These are phyloP conservation scores for Neotoma lepida DNA, from an alignment of 2,113 vertebrate genomes.

Conservation along the genomic window DNA sequence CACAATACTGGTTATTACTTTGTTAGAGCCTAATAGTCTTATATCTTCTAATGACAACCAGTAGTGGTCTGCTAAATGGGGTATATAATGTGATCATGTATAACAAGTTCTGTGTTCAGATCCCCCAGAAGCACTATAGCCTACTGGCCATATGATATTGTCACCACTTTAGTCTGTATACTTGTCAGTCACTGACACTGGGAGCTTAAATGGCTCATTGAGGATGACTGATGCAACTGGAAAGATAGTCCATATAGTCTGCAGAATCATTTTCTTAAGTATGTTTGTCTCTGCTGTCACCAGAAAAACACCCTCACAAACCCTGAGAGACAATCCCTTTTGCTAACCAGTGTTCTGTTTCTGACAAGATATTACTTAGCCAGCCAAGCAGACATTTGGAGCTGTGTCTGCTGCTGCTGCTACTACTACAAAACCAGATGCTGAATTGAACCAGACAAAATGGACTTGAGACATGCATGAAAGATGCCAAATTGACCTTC, in stretches of 20 bases:
- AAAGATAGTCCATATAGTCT: not conserved
- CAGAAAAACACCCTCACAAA: not conserved
- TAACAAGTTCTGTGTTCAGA: not conserved
- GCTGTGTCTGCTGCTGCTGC: not conserved
- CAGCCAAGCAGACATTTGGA: not conserved
- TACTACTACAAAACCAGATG: not conserved
- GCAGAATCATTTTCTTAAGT: not conserved
- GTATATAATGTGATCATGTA: not conserved
- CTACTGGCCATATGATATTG: not conserved
- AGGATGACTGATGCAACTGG: not conserved
- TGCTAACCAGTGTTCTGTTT: not conserved
- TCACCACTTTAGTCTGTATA: not conserved
- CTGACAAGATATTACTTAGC: not conserved
- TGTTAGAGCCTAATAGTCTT: constrained; percentile 1
- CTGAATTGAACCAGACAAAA: not conserved
- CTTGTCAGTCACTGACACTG: not conserved
- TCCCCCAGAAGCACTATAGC: not conserved
- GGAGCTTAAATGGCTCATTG: not conserved
- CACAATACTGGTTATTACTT: not conserved
- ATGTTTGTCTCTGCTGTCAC: not conserved
- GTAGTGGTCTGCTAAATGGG: not conserved
- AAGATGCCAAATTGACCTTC: not conserved
- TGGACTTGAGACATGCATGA: not conserved
- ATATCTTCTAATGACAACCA: not conserved
- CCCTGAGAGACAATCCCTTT: not conserved